phyloP scores from a whole-genome alignment of 2,113 vertebrate species.

The Stercorarius parasiticus region DNA sequence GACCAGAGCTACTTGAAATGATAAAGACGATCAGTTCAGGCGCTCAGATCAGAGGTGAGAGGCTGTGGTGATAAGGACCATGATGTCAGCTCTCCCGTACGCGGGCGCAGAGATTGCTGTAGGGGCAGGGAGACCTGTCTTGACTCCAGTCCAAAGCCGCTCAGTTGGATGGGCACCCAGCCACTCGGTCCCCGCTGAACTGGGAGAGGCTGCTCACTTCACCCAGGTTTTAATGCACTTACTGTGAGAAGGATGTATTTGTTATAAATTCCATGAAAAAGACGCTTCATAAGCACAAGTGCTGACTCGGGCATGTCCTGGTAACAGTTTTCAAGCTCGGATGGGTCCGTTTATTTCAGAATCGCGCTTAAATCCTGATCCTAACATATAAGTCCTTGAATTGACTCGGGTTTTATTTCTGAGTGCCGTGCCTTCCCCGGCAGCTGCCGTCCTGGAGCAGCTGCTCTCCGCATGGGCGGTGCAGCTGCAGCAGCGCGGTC shows the following conservation, averaged over 20 bases:
- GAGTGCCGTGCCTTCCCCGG: background rate
- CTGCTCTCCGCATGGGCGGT: background rate
- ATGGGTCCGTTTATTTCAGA: background rate
- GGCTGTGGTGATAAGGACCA: background rate
- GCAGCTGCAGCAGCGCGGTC: background rate
- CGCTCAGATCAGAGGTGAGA: background rate
- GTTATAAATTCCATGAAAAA: background rate
- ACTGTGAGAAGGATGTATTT: background rate
- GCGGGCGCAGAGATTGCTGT: background rate
- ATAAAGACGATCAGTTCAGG: background rate
- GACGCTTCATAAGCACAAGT: background rate
- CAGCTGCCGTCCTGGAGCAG: background rate
- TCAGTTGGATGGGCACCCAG: background rate
- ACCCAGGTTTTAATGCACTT: background rate
- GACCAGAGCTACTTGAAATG: background rate
- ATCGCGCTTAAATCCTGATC: background rate
- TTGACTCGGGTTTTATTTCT: background rate
- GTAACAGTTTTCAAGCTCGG: background rate
- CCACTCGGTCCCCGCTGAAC: accelerated
- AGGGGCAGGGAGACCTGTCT: background rate
- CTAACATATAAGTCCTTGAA: background rate
- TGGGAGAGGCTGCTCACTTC: background rate
- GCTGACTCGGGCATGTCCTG: background rate
- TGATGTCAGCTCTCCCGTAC: background rate
- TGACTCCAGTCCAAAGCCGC: background rate